Evolutionary conservation across 1,140 invertebrate species (phyloP), one percentile per base, ranked within the genome.

Genomic region (Drosophila bipectinata): DNA sequence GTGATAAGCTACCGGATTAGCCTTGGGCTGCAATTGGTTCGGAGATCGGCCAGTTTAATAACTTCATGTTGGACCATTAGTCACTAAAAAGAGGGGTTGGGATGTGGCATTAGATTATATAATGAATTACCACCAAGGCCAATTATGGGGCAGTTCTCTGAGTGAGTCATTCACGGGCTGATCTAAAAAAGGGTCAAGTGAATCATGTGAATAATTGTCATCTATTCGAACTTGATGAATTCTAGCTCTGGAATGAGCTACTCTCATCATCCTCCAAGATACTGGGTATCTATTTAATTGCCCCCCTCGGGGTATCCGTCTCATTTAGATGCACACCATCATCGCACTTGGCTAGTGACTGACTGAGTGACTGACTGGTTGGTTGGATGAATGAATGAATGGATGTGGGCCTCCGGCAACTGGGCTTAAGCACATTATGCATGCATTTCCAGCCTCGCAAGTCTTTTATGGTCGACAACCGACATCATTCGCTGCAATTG

Each of bases 401-500:
- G 51, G 55, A 57, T 69, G 62, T 44, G 64, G 37, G 67, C 53
- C 49, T 49, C 55, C 26, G 34, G 48, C 59, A 77, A 69, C 52
- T 47, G 64, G 66, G 63, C 74, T 69, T 84, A 81, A 77, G 77
- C 82, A 81, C 73, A 74, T 84, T 87, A 81, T 87, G 77, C 82
- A 81, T 77, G 60, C 49, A 67, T 78, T 57, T 81, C 45, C 56
- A 80, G 64, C 57, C 56, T 60, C 68, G 82, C 68, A 87, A 77
- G 81, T 77, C 77, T 84, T 84, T 84, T 84, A 84, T 84, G 82
- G 77, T 61, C 62, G 62, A 57, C 75, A 72, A 67, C 71, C 53
- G 60, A 63, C 67, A 71, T 66, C 57, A 67, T 76, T 66, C 63
- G 39, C 47, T 71, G 67, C 60, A 75, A 58, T 77, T 80, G 66